Conservation (phyloP, 37 sponge, comb jelly and placozoan species). For the Aphrocallistes beatrix region DNA sequence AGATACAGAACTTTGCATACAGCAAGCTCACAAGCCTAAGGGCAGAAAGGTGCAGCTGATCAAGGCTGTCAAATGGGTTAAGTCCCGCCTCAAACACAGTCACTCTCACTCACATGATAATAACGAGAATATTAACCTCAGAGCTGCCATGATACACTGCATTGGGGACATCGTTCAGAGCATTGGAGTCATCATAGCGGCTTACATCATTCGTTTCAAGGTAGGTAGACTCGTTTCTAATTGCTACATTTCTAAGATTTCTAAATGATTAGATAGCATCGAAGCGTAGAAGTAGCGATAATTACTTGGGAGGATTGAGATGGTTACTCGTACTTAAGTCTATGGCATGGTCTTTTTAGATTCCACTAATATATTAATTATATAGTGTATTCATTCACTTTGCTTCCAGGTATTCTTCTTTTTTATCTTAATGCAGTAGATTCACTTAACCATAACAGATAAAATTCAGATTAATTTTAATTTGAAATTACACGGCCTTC, state of each 20-base stretch:
- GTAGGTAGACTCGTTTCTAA: conserved; percentile 36
- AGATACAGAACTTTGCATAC: background rate
- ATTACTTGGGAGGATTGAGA: too few relatives aligned
- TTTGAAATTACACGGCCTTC: background rate
- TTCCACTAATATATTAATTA: too few relatives aligned
- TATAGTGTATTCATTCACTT: too few relatives aligned
- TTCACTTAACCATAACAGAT: too few relatives aligned
- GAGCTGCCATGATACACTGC: conserved; percentile 88
- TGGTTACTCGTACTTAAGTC: too few relatives aligned
- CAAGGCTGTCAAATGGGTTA: background rate
- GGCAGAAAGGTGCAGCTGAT: background rate
- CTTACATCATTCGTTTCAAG: conserved; percentile 76
- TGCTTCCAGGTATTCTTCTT: too few relatives aligned
- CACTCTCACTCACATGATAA: conserved; percentile 20
- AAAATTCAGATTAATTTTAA: too few relatives aligned
- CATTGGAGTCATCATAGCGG: conserved; percentile 88
- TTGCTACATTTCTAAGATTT: background rate
- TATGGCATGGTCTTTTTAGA: too few relatives aligned
- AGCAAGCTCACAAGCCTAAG: background rate
- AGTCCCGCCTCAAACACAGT: background rate
- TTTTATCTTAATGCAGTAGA: too few relatives aligned
- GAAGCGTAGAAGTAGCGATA: too few relatives aligned
- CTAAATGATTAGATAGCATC: too few relatives aligned
- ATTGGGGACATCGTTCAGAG: conserved; percentile 92
- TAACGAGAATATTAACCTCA: conserved; percentile 71